Evolutionary conservation across 1,140 invertebrate species (phyloP), one percentile per base, ranked within the genome.

Genomic region (Yoshiicerus persimilis): DNA sequence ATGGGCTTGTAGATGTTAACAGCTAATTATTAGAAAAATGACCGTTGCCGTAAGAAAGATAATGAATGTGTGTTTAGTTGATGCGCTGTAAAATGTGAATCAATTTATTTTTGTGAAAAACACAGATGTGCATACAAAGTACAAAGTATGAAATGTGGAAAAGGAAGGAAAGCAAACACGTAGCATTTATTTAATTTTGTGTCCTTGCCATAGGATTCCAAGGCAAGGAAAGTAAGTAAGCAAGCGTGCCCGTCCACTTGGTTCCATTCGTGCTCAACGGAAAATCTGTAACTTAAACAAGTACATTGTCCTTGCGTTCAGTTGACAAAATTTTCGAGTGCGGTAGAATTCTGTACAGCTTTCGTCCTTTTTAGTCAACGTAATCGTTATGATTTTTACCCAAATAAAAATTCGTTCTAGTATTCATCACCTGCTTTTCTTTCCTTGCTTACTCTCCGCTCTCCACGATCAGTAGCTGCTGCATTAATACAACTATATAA

Each of bases 351-450:
- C 23, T 20, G 34, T 80, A 34, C 34, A 80, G 75, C 75, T 56
- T 87, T 87, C 36, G 34, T 84, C 75, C 88, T 84, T 87, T 87
- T 25, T 86, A 86, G 66, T 66, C 85, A 41, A 13, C 39, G 64
- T 83, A 89, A 89, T 89, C 89, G 86, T 66, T 27, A 86, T 90
- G 88, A 90, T 89, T 90, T 90, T 89, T 90, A 88, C 87, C 88
- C 88, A 90, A 90, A 90, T 89, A 90, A 89, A 90, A 90, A 90
- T 90, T 90, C 87, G 90, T 90, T 90, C 87, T 87, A 89, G 88
- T 90, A 87, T 89, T 90, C 88, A 88, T 88, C 90, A 90, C 90
- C 90, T 90, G 90, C 90, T 90, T 36, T 27, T 30, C 41, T 27
- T 27, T 38, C 27, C n/a, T n/a, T 16, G 6, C 32, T 80, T 32